A percentile compares a stretch with the other conserved stretches of the same genome.
Conservation (phyloP, 2,797 vertebrate genomes). For the Delichon dasypus region DNA sequence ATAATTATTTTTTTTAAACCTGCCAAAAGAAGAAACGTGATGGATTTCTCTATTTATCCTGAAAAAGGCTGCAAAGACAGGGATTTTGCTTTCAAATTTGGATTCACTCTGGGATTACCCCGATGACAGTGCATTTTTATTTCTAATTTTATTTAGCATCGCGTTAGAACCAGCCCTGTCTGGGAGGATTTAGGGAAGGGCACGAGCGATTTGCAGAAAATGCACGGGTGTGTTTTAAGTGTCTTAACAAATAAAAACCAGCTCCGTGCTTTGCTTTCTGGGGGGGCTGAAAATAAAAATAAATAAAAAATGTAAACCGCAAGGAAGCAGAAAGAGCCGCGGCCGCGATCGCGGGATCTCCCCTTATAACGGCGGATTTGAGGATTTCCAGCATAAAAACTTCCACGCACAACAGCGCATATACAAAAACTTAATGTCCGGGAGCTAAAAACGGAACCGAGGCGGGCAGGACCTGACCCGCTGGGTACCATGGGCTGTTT, state of each 20-base stretch:
- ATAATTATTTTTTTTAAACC: neutral
- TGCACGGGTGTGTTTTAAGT: neutral
- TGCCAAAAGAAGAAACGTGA: neutral
- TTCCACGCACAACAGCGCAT: accelerated
- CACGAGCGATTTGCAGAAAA: neutral
- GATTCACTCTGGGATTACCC: neutral
- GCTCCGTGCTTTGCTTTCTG: neutral
- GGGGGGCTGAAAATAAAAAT: too few species aligned
- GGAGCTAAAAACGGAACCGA: neutral
- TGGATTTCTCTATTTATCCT: neutral
- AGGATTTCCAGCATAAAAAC: neutral
- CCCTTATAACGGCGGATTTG: neutral
- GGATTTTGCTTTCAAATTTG: neutral
- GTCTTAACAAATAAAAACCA: neutral
- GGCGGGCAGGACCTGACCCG: neutral
- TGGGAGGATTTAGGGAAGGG: neutral
- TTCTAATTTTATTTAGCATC: neutral
- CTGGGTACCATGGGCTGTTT: neutral
- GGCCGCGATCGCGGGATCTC: neutral
- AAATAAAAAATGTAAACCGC: neutral
- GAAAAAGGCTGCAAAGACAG: neutral
- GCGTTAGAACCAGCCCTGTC: neutral
- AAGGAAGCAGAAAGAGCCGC: neutral
- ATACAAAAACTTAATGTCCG: neutral
- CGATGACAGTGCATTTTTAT: neutral